Base-by-base conservation (phyloP, 1,140 invertebrate genomes). In the Drosophila punjabiensis region DNA sequence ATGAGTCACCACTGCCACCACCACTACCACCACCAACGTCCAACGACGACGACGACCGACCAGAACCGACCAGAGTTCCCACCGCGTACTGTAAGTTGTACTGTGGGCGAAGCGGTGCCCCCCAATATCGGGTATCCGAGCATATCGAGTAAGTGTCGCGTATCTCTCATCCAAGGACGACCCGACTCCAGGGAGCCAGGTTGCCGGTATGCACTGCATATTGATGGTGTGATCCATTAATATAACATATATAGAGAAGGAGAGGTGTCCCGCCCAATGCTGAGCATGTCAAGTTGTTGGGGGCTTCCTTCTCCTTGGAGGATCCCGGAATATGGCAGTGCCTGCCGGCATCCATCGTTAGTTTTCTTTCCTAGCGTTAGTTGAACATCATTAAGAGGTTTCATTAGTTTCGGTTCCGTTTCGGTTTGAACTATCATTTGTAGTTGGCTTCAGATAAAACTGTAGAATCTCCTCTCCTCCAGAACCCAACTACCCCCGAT, bases 51-150 rank as follows among this genome's bases (percentile, higher is more conserved):
- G n/a, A 18, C 30, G 3, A 50, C 16, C 52, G 52, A 53, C 30
- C 52, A 55, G 52, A 35, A 55, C 53, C 69, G 28, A 37, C 20
- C 62, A 66, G 37, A 52, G 45, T 59, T 20, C 35, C 70, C 73
- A 65, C 37, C 73, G 61, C 73, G 73, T 65, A 56, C 62, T 76
- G 73, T 76, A 76, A 76, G 73, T 76, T 24, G n/a, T n/a, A n/a
- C n/a, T 76, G 59, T 76, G 69, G 71, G 43, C 39, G 8, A 37
- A 60, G 56, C 55, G 69, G 71, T 62, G 35, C 24, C 16, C 50
- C 50, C n/a, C 9, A 4, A 5, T 28, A 56, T 37, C 33, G 53
- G 53, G 33, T 58, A 39, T 58, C 55, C 55, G 13, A 39, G 5
- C 4, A 32, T 53, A 28, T 71, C 41, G 71, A 56, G 73, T 75